Percentiles rank a stretch among this genome's conserved stretches.
Evolutionary conservation across 2,888 invertebrate species (phyloP).

Genomic region (Erebia aethiops): DNA sequence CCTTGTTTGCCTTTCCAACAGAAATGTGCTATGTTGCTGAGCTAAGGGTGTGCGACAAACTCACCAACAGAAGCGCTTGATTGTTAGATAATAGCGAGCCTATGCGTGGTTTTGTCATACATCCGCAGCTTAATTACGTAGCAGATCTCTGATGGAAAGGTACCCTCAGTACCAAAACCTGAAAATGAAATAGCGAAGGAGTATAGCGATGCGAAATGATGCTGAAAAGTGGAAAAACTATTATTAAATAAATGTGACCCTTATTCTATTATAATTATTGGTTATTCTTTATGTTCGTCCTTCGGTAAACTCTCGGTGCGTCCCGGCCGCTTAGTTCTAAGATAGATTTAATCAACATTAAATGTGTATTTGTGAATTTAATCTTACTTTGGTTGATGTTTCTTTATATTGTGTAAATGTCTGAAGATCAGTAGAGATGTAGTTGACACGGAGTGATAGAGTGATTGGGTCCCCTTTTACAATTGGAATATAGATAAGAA

Average conservation of each 20-base stretch:
- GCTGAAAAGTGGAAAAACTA: neutral
- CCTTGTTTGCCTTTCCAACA: too few relatives aligned
- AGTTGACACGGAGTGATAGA: slow-evolving; percentile 78
- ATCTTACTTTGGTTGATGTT: slow-evolving; percentile 79
- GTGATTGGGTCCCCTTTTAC: slow-evolving; percentile 81
- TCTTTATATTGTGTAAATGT: slow-evolving; percentile 81
- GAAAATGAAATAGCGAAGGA: too few relatives aligned
- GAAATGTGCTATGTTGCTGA: too few relatives aligned
- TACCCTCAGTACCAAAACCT: too few relatives aligned
- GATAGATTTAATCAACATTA: slow-evolving; percentile 78
- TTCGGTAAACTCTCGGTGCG: slow-evolving; percentile 54
- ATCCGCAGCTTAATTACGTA: too few relatives aligned
- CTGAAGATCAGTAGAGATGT: slow-evolving; percentile 74
- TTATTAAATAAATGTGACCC: neutral
- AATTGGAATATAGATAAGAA: slow-evolving; percentile 82
- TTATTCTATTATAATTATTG: slow-evolving; percentile 16
- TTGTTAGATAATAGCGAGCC: too few relatives aligned
- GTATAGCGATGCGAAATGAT: neutral
- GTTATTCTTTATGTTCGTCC: slow-evolving; percentile 34
- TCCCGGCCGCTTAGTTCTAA: slow-evolving; percentile 63
- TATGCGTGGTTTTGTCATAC: too few relatives aligned
- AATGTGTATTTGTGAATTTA: slow-evolving; percentile 83
- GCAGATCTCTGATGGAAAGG: too few relatives aligned
- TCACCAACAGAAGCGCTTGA: too few relatives aligned
- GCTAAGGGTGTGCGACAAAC: too few relatives aligned